Evolutionary conservation across 1,140 invertebrate genomes (phyloP), one percentile per base, ranked within the genome.

Genomic region (Drosophila simulans): DNA sequence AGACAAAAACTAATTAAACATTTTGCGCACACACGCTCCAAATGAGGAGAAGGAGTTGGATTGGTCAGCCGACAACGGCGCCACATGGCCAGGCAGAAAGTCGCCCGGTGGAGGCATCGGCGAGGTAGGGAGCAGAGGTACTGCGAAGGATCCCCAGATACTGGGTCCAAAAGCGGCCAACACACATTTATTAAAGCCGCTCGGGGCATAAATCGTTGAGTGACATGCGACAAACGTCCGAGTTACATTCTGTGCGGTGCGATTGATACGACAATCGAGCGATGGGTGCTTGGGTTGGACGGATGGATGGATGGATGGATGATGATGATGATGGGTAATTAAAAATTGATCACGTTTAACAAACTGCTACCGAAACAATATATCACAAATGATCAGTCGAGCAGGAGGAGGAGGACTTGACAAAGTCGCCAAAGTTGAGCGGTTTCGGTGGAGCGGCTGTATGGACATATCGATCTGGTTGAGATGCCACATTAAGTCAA

Each of bases 341-440:
- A 89, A 89, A 89, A 89, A 89, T 89, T 89, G 84, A 89, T 89
- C 84, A 89, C 84, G 84, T 89, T 89, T 89, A 89, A 90, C 84
- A 89, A 89, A 89, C 88, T 89, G 84, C 84, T 89, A 84, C 85
- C 65, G 83, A 89, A 84, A 90, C 84, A 89, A 89, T 89, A 89
- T 89, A 89, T 89, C 84, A 89, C 84, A 90, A 54, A 60, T 77
- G 51, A 65, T 65, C 58, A 52, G 60, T 35, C 12, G 27, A 34
- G 10, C 35, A 40, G 62, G n/a, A 49, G 68, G n/a, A 49, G 68
- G 51, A 42, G 52, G 65, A 70, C 65, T 71, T 71, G 68, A 70
- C 68, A 71, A 71, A 71, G 68, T 71, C 68, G 48, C 68, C 57
- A 71, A 70, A 57, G 51, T 63, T 64, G 52, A 64, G 51, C 57